A percentile compares a stretch with the other conserved stretches of the same genome.
Conservation (phyloP, 2,797 vertebrate species). For the Notolabrus celidotus region DNA sequence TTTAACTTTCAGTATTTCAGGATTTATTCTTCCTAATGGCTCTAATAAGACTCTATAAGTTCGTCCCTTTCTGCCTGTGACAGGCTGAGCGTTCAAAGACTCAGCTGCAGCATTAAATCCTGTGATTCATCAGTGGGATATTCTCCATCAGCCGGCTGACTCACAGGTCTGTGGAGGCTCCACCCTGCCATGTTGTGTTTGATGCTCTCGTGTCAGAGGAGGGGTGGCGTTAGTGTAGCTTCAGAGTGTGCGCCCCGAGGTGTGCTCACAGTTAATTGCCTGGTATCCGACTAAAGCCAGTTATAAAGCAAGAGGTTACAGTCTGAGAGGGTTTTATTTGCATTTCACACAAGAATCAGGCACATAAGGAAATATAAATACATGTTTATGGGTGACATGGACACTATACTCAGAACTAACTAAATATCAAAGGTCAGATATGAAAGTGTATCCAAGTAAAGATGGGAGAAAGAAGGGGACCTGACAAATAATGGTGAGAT, state of each 20-base stretch:
- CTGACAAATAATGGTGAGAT: too few relatives aligned
- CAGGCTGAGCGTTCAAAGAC: slow-evolving; percentile 19
- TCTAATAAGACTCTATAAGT: background rate
- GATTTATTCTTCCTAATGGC: background rate
- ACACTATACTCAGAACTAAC: too few relatives aligned
- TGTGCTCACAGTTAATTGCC: slow-evolving; percentile 30
- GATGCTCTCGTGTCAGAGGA: slow-evolving; percentile 38
- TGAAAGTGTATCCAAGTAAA: too few relatives aligned
- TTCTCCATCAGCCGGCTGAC: slow-evolving; percentile 43
- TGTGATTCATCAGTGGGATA: slow-evolving; percentile 55
- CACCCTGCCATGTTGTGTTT: slow-evolving; percentile 31
- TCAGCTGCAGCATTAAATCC: slow-evolving; percentile 36
- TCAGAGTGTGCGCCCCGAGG: slow-evolving; percentile 27
- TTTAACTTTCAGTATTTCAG: background rate
- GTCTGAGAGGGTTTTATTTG: slow-evolving; percentile 3
- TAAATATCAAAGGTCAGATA: too few relatives aligned
- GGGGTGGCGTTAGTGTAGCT: slow-evolving; percentile 28
- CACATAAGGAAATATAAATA: too few relatives aligned
- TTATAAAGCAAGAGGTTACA: slow-evolving; percentile 22
- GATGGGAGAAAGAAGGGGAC: too few relatives aligned
- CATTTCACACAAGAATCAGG: too few relatives aligned
- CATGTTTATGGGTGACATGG: too few relatives aligned
- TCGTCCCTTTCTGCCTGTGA: slow-evolving; percentile 22
- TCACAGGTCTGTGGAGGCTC: slow-evolving; percentile 42
- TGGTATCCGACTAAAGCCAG: slow-evolving; percentile 40